Conservation (phyloP, 2,113 vertebrate genomes). For the Anseranas semipalmata region DNA sequence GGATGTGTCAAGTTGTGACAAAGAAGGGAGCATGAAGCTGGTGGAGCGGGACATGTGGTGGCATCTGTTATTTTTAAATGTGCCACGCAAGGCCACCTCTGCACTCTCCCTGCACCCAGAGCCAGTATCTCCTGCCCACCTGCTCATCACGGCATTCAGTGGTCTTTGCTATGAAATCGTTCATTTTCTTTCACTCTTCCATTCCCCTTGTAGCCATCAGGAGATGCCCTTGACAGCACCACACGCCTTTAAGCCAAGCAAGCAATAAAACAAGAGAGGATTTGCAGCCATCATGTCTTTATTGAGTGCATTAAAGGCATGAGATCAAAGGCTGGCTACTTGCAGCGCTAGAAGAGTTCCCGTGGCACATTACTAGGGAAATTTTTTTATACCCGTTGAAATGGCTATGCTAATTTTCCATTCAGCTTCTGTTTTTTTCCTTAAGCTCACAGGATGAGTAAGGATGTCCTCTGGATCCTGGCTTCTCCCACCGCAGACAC, state of each 20-base stretch:
- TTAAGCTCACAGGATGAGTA: background rate
- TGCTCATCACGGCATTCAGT: background rate
- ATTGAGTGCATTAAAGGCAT: slow-evolving; percentile 5
- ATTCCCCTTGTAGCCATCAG: background rate
- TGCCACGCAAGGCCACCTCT: background rate
- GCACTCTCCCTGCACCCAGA: accelerated
- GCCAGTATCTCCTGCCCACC: accelerated
- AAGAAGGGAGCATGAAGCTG: background rate
- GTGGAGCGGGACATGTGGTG: accelerated
- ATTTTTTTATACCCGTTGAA: background rate
- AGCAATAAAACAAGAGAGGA: slow-evolving; percentile 6
- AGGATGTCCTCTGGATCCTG: background rate
- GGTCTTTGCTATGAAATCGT: slow-evolving; percentile 5
- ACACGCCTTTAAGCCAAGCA: background rate
- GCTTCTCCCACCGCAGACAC: background rate
- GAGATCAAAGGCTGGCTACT: slow-evolving; percentile 37
- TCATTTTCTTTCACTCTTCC: slow-evolving; percentile 1
- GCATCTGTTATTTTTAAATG: slow-evolving; percentile 31
- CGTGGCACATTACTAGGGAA: background rate
- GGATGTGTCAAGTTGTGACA: background rate
- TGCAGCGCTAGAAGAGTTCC: background rate
- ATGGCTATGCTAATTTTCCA: slow-evolving; percentile 7
- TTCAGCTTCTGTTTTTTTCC: slow-evolving; percentile 30
- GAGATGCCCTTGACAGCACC: background rate
- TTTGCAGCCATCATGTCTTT: background rate